A percentile compares a stretch with the other conserved stretches of the same genome.
phyloP scores from a whole-genome alignment of 2,888 invertebrate species.

The Rugalucina vietnamica region DNA sequence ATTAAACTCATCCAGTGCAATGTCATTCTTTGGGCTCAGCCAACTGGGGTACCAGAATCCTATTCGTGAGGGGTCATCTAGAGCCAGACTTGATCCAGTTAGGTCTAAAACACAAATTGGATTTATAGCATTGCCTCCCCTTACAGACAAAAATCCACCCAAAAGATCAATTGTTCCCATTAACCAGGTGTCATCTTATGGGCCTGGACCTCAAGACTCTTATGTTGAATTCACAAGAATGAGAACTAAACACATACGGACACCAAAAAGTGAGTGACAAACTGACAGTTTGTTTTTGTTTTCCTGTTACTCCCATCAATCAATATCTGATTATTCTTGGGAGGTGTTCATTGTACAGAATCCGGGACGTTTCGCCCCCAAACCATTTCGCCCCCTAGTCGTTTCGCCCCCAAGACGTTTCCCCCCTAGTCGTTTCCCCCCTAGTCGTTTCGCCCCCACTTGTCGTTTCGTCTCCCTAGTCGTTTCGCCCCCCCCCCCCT shows the following conservation, averaged over 20 bases:
- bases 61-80: slow-evolving; percentile 77
- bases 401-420: too few relatives aligned
- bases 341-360: too few relatives aligned
- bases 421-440: too few relatives aligned
- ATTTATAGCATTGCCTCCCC: slow-evolving; percentile 78
- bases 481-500: too few relatives aligned
- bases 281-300: too few relatives aligned
- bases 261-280: slow-evolving; percentile 77
- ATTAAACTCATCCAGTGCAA: slow-evolving; percentile 46
- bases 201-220: slow-evolving; percentile 79
- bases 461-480: too few relatives aligned
- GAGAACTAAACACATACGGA: slow-evolving; percentile 79
- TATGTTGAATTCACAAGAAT: slow-evolving; percentile 79
- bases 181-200: slow-evolving; percentile 77
- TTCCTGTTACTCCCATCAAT: background rate
- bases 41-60: slow-evolving; percentile 82
- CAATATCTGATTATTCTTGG: too few relatives aligned
- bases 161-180: slow-evolving; percentile 78
- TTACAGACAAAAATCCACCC: slow-evolving; percentile 72
- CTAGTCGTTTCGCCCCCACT: too few relatives aligned
- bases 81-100: slow-evolving; percentile 70
- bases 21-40: slow-evolving; percentile 83
- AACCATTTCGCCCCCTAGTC: too few relatives aligned
- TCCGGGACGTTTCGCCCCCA: too few relatives aligned
- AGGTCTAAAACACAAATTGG: slow-evolving; percentile 75